These are phyloP conservation scores for Macheiramphus alcinus DNA, from an alignment of 2,113 vertebrate species.

Conservation along the genomic window DNA sequence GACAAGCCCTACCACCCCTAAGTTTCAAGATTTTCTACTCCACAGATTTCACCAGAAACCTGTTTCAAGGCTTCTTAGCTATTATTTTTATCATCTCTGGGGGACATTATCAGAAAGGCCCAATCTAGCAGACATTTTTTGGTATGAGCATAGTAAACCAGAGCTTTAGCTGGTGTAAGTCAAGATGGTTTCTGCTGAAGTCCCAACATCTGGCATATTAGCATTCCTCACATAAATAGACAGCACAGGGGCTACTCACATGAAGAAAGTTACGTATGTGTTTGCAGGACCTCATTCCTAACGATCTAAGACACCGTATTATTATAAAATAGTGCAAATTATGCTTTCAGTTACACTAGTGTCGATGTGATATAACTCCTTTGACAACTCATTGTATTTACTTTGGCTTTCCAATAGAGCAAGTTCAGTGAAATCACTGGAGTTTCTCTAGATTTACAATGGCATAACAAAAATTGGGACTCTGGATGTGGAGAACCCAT, in stretches of 20 bases:
- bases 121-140: neutral
- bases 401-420: slow-evolving; percentile 11
- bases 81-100: neutral
- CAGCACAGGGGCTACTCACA: neutral
- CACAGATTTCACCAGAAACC: neutral
- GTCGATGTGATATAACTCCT: neutral
- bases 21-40: neutral
- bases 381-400: slow-evolving; percentile 38
- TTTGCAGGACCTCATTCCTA: slow-evolving; percentile 25
- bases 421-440: neutral
- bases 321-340: slow-evolving; percentile 50
- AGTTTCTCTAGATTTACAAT: slow-evolving; percentile 32
- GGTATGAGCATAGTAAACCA: neutral
- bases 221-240: neutral
- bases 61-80: neutral
- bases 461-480: neutral
- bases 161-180: neutral
- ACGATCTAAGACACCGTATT: slow-evolving; percentile 14
- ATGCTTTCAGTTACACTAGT: neutral
- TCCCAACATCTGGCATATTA: neutral
- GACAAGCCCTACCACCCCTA: neutral
- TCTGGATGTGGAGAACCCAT: neutral
- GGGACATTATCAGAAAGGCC: neutral
- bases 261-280: neutral
- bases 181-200: neutral